Base-by-base conservation (phyloP, 1,140 invertebrate genomes). In the Aphaenogaster rudis region DNA sequence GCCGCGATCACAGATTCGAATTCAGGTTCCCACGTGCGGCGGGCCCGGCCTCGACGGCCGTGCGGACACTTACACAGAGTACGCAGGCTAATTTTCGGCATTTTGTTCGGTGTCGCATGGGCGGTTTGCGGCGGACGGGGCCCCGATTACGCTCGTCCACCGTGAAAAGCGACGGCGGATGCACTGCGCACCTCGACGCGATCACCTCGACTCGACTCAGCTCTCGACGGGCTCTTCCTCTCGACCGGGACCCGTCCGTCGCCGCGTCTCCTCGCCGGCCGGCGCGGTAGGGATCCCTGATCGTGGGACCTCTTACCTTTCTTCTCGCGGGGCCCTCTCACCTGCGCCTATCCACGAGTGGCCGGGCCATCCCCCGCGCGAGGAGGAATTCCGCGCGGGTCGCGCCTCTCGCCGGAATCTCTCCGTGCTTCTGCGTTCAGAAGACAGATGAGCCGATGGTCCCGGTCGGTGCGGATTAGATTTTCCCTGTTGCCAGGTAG, bases 221-320 rank as follows among this genome's bases (percentile, higher is more conserved):
- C 79, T 82, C 84, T 61, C 86, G 72, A 72, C 86, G 76, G 80
- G 21, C 78, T 91, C 90, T 92, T 91, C 90, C 88, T 86, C 81
- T 74, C 85, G 64, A 71, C 11, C 74, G 74, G 21, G 61, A 50
- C 54, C 64, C 82, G 88, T 91, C 90, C 86, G 88, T 91, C 89
- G 89, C 86, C 89, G 87, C 91, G 92, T 90, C 90, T 91, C 91
- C 88, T 88, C 90, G 91, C 90, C 89, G 88, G 61, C 91, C 90
- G 88, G 90, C 88, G 91, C 88, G 93, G 93, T 89, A 94, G 93
- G 93, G 94, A 94, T 93, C 67, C n/a, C 71, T 45, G 64, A 90
- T 76, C 80, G 80, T 63, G 86, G 88, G 92, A 89, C 92, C 93
- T 93, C 92, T 93, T 94, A 93, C 94, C 93, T 93, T 94, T 94